Evolutionary conservation across 2,113 vertebrate species (phyloP), one percentile per base, ranked within the genome.

Genomic region (Bufo gargarizans): DNA sequence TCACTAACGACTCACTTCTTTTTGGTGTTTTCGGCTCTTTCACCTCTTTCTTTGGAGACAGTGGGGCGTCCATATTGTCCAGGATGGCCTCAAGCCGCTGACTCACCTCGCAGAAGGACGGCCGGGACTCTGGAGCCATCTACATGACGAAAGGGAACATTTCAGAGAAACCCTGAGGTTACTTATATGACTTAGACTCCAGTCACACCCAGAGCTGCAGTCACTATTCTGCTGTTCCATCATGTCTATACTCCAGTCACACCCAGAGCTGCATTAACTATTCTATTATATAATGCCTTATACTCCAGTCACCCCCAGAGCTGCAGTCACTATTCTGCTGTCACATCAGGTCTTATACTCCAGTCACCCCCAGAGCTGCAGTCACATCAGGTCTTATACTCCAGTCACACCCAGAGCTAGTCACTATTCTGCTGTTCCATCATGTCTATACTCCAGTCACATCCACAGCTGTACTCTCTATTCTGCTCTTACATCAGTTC

Each of bases 71-170:
- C 82, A 93, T 93, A 88, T 92, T 93, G 89, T 95, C 92, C 90
- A 96, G 90, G 91, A 97, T 91, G 69, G 86, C 92, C 78, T 98
- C 96, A 91, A 99, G 92, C 63, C 93, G 94, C 90, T 96, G 90
- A 0, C 95, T 96, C 59, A 97, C 94, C 92, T 97, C 96, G 76
- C 94, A 90, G 92, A 96, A 95, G 13, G 96, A 94, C 16, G 97
- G 97, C 0, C 97, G 93, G 72, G 92, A 94, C 14, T 89, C 87
- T 19, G 95, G 95, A 90, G 92, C 95, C 96, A 98, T 97, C 97
- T 98, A 91, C 10, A 47, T 20, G 19, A 6, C 6, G 16, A 53
- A 69, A 4, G 4, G 58, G 16, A 14, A 65, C 13, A 2, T 2
- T 20, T 79, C 53, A 20, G 33, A 74, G 33, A 47, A 10, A 43